A percentile compares a stretch with the other conserved stretches of the same genome.
These are phyloP conservation scores for Goniozus legneri DNA, from an alignment of 1,140 invertebrate species.

Conservation along the genomic window DNA sequence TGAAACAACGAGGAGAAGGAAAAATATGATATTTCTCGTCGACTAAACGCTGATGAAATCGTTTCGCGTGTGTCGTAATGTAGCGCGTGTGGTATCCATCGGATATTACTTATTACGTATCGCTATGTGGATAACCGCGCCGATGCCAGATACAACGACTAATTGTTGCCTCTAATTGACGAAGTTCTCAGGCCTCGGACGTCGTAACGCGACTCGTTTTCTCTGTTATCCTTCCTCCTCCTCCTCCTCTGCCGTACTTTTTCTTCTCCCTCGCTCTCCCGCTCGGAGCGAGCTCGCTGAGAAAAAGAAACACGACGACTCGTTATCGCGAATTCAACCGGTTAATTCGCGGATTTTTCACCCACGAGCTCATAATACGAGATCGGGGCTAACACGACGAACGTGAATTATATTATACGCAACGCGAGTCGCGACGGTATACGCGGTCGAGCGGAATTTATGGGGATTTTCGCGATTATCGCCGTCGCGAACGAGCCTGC, in stretches of 20 bases:
- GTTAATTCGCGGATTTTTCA: too few species aligned
- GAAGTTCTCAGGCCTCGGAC: constrained; percentile 43
- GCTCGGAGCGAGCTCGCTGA: not conserved
- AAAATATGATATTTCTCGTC: too few species aligned
- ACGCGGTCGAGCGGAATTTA: too few species aligned
- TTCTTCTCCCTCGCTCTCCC: constrained; percentile 8
- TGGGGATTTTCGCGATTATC: too few species aligned
- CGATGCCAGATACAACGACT: constrained; percentile 27
- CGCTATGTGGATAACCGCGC: constrained; percentile 14
- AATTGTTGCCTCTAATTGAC: constrained; percentile 49
- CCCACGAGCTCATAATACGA: too few species aligned
- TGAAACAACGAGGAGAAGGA: too few species aligned
- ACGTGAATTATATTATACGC: too few species aligned
- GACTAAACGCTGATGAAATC: too few species aligned
- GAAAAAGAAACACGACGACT: constrained; percentile 18
- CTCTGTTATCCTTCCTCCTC: constrained; percentile 5
- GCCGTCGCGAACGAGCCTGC: too few species aligned
- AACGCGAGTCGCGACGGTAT: too few species aligned
- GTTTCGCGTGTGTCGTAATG: not conserved
- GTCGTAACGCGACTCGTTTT: constrained; percentile 9
- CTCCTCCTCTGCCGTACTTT: constrained; percentile 7
- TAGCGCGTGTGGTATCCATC: constrained; percentile 16
- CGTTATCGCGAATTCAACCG: constrained; percentile 20
- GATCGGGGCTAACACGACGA: too few species aligned
- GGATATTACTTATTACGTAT: constrained; percentile 38